Evolutionary conservation across 2,113 vertebrate genomes (phyloP), one percentile per base, ranked within the genome.

Genomic region (Mixornis gularis): DNA sequence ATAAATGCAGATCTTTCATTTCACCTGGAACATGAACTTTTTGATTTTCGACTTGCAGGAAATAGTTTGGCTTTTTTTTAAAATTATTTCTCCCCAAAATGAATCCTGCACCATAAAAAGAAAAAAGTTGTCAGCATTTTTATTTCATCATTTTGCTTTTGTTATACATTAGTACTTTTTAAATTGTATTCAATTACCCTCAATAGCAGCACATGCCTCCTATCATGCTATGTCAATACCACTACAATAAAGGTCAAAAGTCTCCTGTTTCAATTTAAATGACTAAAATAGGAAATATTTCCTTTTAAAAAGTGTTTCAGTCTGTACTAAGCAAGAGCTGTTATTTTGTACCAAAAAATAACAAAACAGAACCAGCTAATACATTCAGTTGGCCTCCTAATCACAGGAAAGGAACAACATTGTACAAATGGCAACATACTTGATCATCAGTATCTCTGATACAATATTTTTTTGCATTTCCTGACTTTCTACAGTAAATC

Each of bases 201-300:
- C 78, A 87, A 32, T 21, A 93, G 19, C 7, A 78, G 17, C 0
- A 1, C 43, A 84, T 36, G 48, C 34, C 80, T 95, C 51, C 48
- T 92, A 53, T 43, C 60, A 43, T 48, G 27, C 59, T 77, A 58
- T 65, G 66, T 85, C 74, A 73, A 73, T 58, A 82, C 25, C 38
- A 44, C 1, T 6, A 87, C 52, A 89, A 68, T 79, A 85, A 94
- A 92, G 70, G 66, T 82, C 62, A 65, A 76, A 87, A 72, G 52
- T 65, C 22, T 71, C 78, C 73, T 49, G 24, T 83, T 95, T 85
- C 51, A 85, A 85, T 91, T 91, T 85, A 90, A 83, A 83, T 70
- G 0, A 59, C 71, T 80, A 79, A 85, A 90, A 55, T 51, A 88
- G 64, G 27, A 91, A 91, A 73, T 40, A 76, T 40, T 94, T 89